These are phyloP conservation scores for Morelia viridis DNA, from an alignment of 2,797 vertebrate genomes.

Conservation along the genomic window DNA sequence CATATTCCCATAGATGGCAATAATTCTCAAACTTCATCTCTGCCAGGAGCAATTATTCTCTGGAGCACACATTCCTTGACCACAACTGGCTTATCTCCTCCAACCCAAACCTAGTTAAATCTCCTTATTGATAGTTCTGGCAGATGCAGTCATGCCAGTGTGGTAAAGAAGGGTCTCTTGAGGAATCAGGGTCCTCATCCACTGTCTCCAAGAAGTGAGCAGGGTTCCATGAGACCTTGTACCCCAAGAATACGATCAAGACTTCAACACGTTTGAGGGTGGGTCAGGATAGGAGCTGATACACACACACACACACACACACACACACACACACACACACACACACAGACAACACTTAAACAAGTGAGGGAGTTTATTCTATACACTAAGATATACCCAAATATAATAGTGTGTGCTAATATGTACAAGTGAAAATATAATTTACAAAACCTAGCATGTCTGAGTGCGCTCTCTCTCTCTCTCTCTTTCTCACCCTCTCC, in stretches of 20 bases:
- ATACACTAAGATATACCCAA: background rate
- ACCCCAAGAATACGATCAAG: too few relatives aligned
- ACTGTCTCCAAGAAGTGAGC: background rate
- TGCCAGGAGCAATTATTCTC: background rate
- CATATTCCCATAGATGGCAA: background rate
- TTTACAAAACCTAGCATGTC: background rate
- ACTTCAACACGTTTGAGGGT: too few relatives aligned
- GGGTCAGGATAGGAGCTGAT: too few relatives aligned
- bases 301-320: too few relatives aligned
- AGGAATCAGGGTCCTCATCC: background rate
- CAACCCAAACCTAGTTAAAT: background rate
- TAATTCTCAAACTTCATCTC: too few relatives aligned
- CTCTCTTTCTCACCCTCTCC: too few relatives aligned
- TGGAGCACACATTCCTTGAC: background rate
- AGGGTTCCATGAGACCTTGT: background rate
- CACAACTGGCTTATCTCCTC: background rate
- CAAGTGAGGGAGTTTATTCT: background rate
- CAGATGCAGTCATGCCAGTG: background rate
- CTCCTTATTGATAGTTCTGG: background rate
- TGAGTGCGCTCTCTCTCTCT: too few relatives aligned
- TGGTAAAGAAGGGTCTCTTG: background rate
- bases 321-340: too few relatives aligned
- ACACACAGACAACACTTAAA: background rate
- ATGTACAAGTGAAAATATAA: background rate
- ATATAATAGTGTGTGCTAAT: background rate